Percentiles rank a stretch among this genome's conserved stretches.
These are phyloP conservation scores for Pelosia muscerda DNA, from an alignment of 2,888 invertebrate genomes.

Conservation along the genomic window DNA sequence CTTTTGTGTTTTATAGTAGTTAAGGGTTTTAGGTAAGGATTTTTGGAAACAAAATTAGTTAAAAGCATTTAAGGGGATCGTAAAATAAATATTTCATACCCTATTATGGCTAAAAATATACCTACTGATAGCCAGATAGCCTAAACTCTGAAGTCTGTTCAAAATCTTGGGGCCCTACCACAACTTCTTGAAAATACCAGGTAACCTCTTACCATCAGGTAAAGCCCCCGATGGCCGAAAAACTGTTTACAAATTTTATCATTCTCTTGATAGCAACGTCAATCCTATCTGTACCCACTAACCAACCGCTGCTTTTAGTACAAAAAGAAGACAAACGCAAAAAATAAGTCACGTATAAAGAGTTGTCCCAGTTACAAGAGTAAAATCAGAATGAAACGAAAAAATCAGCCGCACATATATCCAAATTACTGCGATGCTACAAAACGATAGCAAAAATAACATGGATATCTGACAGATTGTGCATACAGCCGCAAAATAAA, in stretches of 20 bases:
- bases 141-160: too few relatives aligned
- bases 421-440: background rate
- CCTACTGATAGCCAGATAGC: too few relatives aligned
- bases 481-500: conserved; percentile 36
- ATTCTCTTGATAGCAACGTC: too few relatives aligned
- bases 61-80: background rate
- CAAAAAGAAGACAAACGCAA: too few relatives aligned
- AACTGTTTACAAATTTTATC: too few relatives aligned
- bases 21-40: background rate
- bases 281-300: too few relatives aligned
- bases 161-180: too few relatives aligned
- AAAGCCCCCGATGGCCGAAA: too few relatives aligned
- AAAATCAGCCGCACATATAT: background rate
- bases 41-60: background rate
- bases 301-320: too few relatives aligned
- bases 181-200: too few relatives aligned
- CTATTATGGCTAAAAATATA: background rate
- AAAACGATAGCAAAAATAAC: conserved; percentile 1
- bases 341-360: too few relatives aligned
- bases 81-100: background rate
- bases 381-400: background rate
- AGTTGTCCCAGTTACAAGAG: background rate
- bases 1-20: conserved; percentile 22
- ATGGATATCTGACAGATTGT: conserved; percentile 16
- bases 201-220: too few relatives aligned